Evolutionary conservation across 2,113 vertebrate species (phyloP), one percentile per base, ranked within the genome.

Genomic region (Rhinogobius similis): DNA sequence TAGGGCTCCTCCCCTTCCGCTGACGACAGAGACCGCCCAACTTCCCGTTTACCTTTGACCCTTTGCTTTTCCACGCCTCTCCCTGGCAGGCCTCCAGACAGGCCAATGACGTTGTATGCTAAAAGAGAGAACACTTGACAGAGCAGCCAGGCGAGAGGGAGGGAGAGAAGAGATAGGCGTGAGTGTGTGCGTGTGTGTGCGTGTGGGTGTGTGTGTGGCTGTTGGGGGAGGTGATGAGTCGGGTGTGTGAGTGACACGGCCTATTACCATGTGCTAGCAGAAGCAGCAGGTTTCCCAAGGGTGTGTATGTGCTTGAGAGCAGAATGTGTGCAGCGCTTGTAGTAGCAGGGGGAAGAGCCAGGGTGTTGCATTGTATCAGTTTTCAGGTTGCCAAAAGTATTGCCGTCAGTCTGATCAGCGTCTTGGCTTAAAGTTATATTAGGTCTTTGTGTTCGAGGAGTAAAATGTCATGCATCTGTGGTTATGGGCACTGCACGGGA

Each of bases 11-110:
- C 72, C 76, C 38, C 77, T 92, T 93, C 91, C 87, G 85, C 77
- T 76, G 61, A 65, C 73, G 81, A 81, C 76, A 68, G 63, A 76
- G 38, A 74, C 77, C 58, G 69, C 84, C 88, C 84, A 43, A 86
- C 92, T 95, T 96, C 92, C 92, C 93, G 85, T 91, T 94, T 87
- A 92, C 87, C 91, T 92, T 90, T 94, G 88, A 94, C 84, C 91
- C 88, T 69, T n/a, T 67, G 44, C 55, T 62, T 70, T 68, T 52
- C 74, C 79, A 78, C 75, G 23, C 80, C 78, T 72, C 79, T 55
- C 75, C 82, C 78, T 89, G 87, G 84, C 87, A 84, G 77, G 71
- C 71, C 65, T 82, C 86, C 86, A 86, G 72, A 66, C 83, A 85
- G 87, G 72, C 81, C 48, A 70, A 78, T 68, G 70, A 78, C 73